These are phyloP conservation scores for Torymus aiolomorphi DNA, from an alignment of 2,888 invertebrate genomes.

Conservation along the genomic window DNA sequence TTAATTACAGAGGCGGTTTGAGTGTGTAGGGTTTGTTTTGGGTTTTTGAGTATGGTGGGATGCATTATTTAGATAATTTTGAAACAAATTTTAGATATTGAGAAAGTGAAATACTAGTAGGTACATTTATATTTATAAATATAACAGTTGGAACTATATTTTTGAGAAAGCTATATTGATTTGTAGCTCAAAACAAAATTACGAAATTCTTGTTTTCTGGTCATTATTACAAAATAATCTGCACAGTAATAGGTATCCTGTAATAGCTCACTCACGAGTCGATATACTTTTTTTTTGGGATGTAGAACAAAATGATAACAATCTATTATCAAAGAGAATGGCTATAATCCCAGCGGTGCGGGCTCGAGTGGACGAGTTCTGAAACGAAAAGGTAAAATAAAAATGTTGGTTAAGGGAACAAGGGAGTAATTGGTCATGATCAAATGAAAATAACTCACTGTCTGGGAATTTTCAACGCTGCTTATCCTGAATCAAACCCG, in stretches of 20 bases:
- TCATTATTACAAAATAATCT: background rate
- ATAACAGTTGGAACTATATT: too few relatives aligned
- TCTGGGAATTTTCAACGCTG: slow-evolving; percentile 31
- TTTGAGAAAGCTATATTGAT: background rate
- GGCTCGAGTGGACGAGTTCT: background rate
- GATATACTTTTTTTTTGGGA: background rate
- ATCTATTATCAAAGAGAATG: slow-evolving; percentile 25
- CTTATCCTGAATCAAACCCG: slow-evolving; percentile 1
- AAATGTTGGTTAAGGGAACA: slow-evolving; percentile 26
- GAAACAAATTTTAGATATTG: too few relatives aligned
- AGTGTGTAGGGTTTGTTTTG: too few relatives aligned
- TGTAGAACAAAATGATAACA: slow-evolving; percentile 1
- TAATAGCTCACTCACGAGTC: slow-evolving; percentile 11
- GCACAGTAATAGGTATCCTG: background rate
- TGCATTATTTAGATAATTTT: too few relatives aligned
- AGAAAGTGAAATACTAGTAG: too few relatives aligned
- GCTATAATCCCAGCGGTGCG: background rate
- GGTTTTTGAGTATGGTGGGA: too few relatives aligned
- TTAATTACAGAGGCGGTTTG: background rate
- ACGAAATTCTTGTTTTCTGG: background rate
- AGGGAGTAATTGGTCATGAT: slow-evolving; percentile 40
- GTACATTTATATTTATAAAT: too few relatives aligned
- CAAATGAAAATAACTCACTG: slow-evolving; percentile 49
- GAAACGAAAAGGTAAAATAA: slow-evolving; percentile 14
- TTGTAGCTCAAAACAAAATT: background rate